A percentile compares a stretch with the other conserved stretches of the same genome.
phyloP scores from a whole-genome alignment of 2,797 vertebrate species.

The Nothura maculosa region DNA sequence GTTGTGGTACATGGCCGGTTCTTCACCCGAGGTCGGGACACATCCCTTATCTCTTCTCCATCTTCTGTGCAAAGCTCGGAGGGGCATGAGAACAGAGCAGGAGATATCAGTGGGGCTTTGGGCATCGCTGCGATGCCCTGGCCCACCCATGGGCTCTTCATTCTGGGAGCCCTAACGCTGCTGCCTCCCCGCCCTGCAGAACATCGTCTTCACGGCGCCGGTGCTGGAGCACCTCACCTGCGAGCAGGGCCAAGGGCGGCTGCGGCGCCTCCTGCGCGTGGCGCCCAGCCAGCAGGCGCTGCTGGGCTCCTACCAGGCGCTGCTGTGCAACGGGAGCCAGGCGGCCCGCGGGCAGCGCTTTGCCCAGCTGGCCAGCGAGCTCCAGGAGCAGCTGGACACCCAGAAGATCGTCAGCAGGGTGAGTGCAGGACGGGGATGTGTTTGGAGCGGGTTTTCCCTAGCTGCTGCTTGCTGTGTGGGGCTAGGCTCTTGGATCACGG shows the following conservation, averaged over 20 bases:
- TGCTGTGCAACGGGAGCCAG: conserved; percentile 81
- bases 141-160: not conserved
- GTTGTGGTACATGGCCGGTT: not conserved
- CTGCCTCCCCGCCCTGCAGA: conserved; percentile 72
- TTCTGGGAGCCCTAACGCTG: not conserved
- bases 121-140: accelerated
- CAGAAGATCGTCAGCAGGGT: conserved; percentile 87
- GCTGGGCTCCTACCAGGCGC: conserved; percentile 80
- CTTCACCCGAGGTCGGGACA: too few relatives aligned
- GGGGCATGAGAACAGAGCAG: not conserved
- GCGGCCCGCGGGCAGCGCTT: conserved; percentile 82
- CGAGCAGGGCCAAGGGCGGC: conserved; percentile 62
- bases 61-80: not conserved
- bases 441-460: not conserved
- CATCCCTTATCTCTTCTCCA: not conserved
- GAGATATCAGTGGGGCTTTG: accelerated
- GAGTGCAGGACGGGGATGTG: not conserved
- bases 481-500: not conserved
- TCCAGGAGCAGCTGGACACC: conserved; percentile 88
- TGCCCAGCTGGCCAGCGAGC: conserved; percentile 83
- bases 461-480: accelerated
- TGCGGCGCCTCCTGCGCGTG: conserved; percentile 83
- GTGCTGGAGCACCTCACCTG: conserved; percentile 90
- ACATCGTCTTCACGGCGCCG: conserved; percentile 83
- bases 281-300: conserved; percentile 77